Evolutionary conservation across 2,797 vertebrate species (phyloP), one percentile per base, ranked within the genome.

Genomic region (Rhynchotus rufescens): DNA sequence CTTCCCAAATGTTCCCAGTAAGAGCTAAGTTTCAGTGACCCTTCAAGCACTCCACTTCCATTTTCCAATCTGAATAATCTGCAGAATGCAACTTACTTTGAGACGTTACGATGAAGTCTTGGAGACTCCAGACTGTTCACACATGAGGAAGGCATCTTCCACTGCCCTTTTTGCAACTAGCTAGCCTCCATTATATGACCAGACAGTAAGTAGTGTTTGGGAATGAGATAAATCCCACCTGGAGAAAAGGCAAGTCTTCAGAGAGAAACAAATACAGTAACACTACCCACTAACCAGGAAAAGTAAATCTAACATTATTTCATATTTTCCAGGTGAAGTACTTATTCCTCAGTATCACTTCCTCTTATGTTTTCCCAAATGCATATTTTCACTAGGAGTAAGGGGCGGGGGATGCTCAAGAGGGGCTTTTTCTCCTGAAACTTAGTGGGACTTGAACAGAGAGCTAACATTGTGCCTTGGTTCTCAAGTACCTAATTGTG

Each of bases 111-210:
- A 20, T 34, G 12, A 72, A 72, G 56, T 64, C 25, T n/a, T 51
- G 42, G 64, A 72, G 49, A 25, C 25, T 65, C 15, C 42, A 57
- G 25, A 57, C 12, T 13, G 19, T 60, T 52, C 22, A 60, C 45
- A 60, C n/a, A 12, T 22, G 21, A 65, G 26, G n/a, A 49, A 66
- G 23, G 36, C 30, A 51, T 22, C 0, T 0, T 16, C 2, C 1
- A 15, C 44, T 32, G 47, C 6, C 26, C 19, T 52, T 44, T 51
- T 10, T 60, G 42, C 36, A 59, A 71, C 23, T 3, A 71, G 15
- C 22, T 42, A 17, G 65, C 68, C 67, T 54, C 38, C 49, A 2
- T 7, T 52, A 68, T 12, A 40, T 2, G 6, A 69, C 47, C 10
- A 8, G 34, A 47, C 12, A 49, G 28, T 21, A 54, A 54, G 16